Evolutionary conservation across 2,113 vertebrate species (phyloP).

Genomic region (Passer montanus): DNA sequence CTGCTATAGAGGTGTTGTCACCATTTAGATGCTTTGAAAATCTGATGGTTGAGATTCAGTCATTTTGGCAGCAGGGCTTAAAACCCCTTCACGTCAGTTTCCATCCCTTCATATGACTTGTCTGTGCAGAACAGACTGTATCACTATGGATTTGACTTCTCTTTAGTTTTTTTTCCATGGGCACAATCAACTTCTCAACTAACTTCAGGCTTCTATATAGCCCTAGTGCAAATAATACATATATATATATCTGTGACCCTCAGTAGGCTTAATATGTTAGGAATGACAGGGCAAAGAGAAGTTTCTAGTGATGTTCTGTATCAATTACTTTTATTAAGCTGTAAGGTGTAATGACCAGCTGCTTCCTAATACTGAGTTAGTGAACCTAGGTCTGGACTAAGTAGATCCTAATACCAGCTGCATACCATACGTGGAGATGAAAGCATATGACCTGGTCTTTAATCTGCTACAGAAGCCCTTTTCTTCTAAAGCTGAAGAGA

Average conservation of each 20-base stretch:
- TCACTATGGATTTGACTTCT: background rate
- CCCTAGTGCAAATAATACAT: background rate
- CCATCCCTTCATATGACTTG: background rate
- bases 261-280: background rate
- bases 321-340: background rate
- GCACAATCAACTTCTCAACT: background rate
- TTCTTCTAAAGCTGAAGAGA: background rate
- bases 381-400: background rate
- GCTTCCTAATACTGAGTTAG: background rate
- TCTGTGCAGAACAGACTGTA: background rate
- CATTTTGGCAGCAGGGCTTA: background rate
- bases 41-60: background rate
- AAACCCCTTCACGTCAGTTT: background rate
- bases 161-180: fast-evolving
- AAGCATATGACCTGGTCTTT: background rate
- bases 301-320: background rate
- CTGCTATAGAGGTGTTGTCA: background rate
- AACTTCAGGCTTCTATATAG: background rate
- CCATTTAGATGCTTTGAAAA: background rate
- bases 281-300: background rate
- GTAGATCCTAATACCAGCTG: background rate
- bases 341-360: background rate
- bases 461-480: background rate
- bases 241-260: background rate
- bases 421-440: background rate